These are phyloP conservation scores for Drosophila sechellia DNA, from an alignment of 1,140 invertebrate genomes.

Conservation along the genomic window DNA sequence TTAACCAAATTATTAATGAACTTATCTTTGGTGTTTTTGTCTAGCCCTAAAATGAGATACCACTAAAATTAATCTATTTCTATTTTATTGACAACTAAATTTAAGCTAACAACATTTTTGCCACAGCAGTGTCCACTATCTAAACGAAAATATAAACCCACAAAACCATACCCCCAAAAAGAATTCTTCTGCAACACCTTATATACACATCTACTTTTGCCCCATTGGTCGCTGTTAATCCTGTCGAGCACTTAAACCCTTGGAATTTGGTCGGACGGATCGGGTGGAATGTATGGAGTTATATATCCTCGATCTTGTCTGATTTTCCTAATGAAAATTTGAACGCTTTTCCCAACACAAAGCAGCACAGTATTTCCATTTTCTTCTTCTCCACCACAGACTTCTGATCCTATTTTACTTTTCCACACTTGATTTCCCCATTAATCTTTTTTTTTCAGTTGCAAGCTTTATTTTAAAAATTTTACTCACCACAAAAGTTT, in stretches of 20 bases:
- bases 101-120: conserved; percentile 74
- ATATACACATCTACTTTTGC: conserved; percentile 11
- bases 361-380: not conserved
- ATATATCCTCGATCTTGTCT: not conserved
- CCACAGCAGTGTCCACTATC: conserved; percentile 48
- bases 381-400: not conserved
- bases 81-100: conserved; percentile 56
- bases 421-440: not conserved
- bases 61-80: conserved; percentile 41
- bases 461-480: too few species aligned
- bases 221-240: conserved; percentile 27
- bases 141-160: not conserved
- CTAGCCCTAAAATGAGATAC: conserved; percentile 10
- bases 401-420: not conserved
- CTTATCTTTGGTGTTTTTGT: conserved; percentile 51
- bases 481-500: too few species aligned
- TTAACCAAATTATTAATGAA: conserved; percentile 9
- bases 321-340: not conserved
- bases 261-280: not conserved
- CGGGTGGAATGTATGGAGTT: conserved; percentile 1
- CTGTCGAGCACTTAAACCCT: conserved; percentile 5
- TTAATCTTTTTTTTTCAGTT: not conserved
- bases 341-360: not conserved
- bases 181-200: not conserved
- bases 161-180: conserved; percentile 1